Evolutionary conservation across 1,140 invertebrate species (phyloP), one percentile per base, ranked within the genome.

Genomic region (Euwallacea similis): DNA sequence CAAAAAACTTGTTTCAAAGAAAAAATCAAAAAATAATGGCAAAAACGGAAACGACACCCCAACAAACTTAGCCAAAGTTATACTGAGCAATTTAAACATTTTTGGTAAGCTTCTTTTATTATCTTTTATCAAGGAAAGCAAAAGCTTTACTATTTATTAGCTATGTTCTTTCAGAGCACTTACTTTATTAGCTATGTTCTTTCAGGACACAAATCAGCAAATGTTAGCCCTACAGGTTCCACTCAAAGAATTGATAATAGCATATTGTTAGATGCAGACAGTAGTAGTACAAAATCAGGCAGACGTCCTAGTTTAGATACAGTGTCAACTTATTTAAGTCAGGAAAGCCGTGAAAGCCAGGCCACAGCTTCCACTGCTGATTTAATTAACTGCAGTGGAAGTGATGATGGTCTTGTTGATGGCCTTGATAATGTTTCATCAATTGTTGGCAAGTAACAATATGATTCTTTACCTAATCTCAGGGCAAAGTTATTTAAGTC

Each of bases 291-390:
- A 73, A 88, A 89, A 80, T 89, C 89, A 76, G 88, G 90, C 61
- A 83, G 91, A 8, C 85, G 91, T 53, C 91, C 91, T 21, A 93
- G 90, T 80, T 88, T 93, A 15, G 92, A 94, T 81, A 94, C 92
- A 16, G 91, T 94, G 16, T 94, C 92, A 65, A 95, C 93, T 0
- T 94, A 94, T 84, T 85, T 94, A 65, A 94, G 92, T 79, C 91
- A 93, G 76, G 91, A 93, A 80, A 92, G 90, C 83, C 87, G 88
- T 77, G 87, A 88, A 65, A 88, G 87, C 70, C 79, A 81, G 73
- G 76, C 76, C 41, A 81, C 79, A 60, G 81, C 84, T 72, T 85
- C 86, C 2, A 88, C 91, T 11, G 86, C 89, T 69, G 90, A 92
- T 83, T 83, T 93, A 66, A 80, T 93, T 33, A 90, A 92, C 82